phyloP scores from a whole-genome alignment of 2,113 vertebrate species.

The Hypomesus transpacificus region DNA sequence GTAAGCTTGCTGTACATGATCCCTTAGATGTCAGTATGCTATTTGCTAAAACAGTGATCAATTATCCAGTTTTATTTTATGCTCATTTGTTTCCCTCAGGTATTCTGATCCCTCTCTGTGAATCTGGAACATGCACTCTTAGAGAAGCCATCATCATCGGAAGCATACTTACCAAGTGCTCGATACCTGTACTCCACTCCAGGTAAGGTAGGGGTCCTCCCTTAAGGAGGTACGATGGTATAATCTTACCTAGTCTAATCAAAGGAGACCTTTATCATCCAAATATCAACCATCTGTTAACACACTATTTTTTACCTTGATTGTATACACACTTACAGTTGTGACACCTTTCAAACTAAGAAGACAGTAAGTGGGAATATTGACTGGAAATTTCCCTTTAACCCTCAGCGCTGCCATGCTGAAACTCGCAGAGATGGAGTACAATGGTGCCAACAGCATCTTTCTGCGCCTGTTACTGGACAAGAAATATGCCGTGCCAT shows the following conservation, averaged over 20 bases:
- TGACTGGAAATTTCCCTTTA: not conserved
- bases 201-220: constrained; percentile 71
- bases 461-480: constrained; percentile 93
- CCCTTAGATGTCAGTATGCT: too few relatives aligned
- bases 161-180: constrained; percentile 93
- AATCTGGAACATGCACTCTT: constrained; percentile 92
- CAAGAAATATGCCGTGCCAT: constrained; percentile 97
- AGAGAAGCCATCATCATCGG: constrained; percentile 94
- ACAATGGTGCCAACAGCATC: constrained; percentile 95
- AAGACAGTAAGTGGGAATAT: not conserved
- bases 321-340: too few relatives aligned
- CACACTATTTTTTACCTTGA: too few relatives aligned
- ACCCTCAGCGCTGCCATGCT: constrained; percentile 86
- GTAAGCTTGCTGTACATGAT: too few relatives aligned
- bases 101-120: constrained; percentile 92
- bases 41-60: not conserved
- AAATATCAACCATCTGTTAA: too few relatives aligned
- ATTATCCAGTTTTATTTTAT: not conserved
- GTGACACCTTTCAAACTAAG: too few relatives aligned
- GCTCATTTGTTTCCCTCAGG: constrained; percentile 63
- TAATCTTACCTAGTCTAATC: too few relatives aligned
- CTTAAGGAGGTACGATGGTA: not conserved
- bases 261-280: too few relatives aligned
- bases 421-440: constrained; percentile 94
- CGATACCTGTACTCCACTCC: constrained; percentile 93